Evolutionary conservation across 2,888 invertebrate species (phyloP).

Genomic region (Scrobipalpa atriplicella): DNA sequence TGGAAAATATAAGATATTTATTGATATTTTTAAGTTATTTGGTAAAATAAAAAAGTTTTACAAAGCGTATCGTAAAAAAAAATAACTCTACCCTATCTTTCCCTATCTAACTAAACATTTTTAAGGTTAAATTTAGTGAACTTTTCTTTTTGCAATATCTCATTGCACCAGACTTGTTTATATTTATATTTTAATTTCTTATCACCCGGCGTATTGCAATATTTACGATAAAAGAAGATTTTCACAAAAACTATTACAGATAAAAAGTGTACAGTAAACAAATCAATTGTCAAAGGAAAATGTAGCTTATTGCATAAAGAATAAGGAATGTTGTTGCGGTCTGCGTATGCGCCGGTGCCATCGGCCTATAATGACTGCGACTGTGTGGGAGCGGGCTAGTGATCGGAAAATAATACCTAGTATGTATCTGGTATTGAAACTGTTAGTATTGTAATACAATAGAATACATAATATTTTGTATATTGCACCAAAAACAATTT

Average conservation of each 20-base stretch:
- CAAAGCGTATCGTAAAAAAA: no score
- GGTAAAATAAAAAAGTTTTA: no score
- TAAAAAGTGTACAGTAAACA: conserved; percentile 27
- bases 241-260: not conserved
- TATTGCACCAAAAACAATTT: not conserved
- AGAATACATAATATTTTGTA: not conserved
- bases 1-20: no score
- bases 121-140: no score
- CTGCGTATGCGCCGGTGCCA: conserved; percentile 30
- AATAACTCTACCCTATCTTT: no score
- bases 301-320: not conserved
- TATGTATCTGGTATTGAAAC: not conserved
- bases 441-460: no score
- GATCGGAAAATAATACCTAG: conserved; percentile 25
- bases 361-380: conserved; percentile 33
- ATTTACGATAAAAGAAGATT: not conserved
- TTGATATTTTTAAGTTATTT: no score
- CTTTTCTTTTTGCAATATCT: no score
- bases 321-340: not conserved
- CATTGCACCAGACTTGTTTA: no score
- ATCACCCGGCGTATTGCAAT: not conserved
- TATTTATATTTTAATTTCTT: not conserved
- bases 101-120: no score
- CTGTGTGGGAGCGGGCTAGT: conserved; percentile 34
- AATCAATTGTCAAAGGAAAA: not conserved